Percentiles rank a stretch among this genome's conserved stretches.
Conservation (phyloP, 2,888 invertebrate genomes). For the Drosophila antonietae region DNA sequence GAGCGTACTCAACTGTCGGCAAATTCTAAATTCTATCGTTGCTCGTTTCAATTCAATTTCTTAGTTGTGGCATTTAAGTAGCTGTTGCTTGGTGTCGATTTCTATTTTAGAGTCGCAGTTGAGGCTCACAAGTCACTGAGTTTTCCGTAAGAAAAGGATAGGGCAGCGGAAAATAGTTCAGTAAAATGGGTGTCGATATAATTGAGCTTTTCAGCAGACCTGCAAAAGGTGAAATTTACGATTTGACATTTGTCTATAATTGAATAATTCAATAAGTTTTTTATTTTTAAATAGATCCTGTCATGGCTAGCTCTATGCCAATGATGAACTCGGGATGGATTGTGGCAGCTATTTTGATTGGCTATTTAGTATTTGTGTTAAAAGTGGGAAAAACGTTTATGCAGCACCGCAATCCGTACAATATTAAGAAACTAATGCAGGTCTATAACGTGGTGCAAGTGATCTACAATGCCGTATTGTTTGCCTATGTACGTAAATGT, state of each 20-base stretch:
- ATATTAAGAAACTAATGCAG: conserved; percentile 89
- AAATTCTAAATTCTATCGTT: neutral
- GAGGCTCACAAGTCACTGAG: neutral
- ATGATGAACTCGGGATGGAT: conserved; percentile 90
- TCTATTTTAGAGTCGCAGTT: neutral
- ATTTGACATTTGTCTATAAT: neutral
- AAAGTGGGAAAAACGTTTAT: conserved; percentile 90
- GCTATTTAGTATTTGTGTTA: conserved; percentile 90
- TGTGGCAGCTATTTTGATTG: conserved; percentile 87
- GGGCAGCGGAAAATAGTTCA: neutral
- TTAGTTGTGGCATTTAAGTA: neutral
- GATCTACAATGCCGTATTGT: conserved; percentile 89
- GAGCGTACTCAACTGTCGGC: too few species aligned
- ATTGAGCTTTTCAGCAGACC: neutral
- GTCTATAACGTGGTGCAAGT: conserved; percentile 94
- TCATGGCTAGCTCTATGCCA: conserved; percentile 81
- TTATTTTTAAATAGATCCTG: conserved; percentile 3
- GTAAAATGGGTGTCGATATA: neutral
- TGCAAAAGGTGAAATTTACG: neutral
- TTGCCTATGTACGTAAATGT: conserved; percentile 57
- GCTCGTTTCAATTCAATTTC: neutral
- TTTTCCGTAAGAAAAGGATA: neutral
- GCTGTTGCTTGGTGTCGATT: neutral
- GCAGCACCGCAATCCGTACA: conserved; percentile 89
- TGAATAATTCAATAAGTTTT: neutral